phyloP scores from a whole-genome alignment of 2,113 vertebrate species.

The Labeo rohita region DNA sequence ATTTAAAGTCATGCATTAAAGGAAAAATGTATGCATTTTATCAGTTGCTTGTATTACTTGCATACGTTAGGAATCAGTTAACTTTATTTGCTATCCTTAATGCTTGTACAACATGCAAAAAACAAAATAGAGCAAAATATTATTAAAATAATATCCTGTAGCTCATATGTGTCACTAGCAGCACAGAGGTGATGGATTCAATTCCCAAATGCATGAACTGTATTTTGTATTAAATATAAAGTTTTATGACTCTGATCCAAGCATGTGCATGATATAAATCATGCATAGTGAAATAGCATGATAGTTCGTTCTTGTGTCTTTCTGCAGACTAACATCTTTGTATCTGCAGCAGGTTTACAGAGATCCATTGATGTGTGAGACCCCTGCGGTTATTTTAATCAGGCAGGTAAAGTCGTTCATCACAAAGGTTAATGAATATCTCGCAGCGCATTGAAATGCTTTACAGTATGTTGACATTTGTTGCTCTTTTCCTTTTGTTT shows the following conservation, averaged over 20 bases:
- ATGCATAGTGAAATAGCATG: too few relatives aligned
- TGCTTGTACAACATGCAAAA: too few relatives aligned
- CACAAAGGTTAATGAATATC: slow-evolving; percentile 79
- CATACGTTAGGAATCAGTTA: too few relatives aligned
- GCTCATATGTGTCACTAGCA: not conserved
- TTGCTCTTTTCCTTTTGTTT: slow-evolving; percentile 60
- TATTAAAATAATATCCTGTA: not conserved
- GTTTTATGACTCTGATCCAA: not conserved
- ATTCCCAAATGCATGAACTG: not conserved
- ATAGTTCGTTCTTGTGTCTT: not conserved
- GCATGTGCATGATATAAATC: not conserved
- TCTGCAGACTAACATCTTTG: not conserved
- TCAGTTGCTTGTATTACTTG: too few relatives aligned
- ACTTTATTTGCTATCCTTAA: too few relatives aligned
- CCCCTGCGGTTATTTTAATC: slow-evolving; percentile 55
- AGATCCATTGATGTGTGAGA: not conserved
- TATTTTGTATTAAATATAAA: too few relatives aligned
- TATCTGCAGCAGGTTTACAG: not conserved
- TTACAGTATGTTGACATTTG: slow-evolving; percentile 76
- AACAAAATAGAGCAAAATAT: not conserved
- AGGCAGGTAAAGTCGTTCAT: slow-evolving; percentile 67
- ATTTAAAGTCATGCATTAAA: too few relatives aligned
- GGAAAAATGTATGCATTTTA: too few relatives aligned
- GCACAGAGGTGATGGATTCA: not conserved
- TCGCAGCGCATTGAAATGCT: slow-evolving; percentile 65